Conservation (phyloP, 2,888 invertebrate genomes). For the Eupithecia tripunctaria region DNA sequence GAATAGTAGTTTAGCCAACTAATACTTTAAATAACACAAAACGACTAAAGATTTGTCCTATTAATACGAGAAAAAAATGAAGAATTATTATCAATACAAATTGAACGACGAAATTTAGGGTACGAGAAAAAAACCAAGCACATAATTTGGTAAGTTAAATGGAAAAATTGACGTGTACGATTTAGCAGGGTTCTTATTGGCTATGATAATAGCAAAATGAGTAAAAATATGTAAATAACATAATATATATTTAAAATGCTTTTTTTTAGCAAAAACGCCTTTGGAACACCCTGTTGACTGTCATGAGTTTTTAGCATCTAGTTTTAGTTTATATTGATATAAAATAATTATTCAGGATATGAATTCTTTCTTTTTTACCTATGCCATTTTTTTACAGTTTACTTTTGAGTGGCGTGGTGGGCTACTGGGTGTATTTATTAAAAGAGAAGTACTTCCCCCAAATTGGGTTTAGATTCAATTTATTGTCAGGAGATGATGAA, state of each 20-base stretch:
- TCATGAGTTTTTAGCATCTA: background rate
- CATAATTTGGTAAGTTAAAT: background rate
- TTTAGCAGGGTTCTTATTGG: background rate
- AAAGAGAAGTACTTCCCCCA: constrained; percentile 21
- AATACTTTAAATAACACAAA: too few relatives aligned
- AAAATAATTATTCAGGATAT: background rate
- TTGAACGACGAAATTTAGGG: background rate
- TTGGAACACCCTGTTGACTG: background rate
- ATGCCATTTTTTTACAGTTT: constrained; percentile 46
- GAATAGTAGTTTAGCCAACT: too few relatives aligned
- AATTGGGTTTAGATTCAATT: background rate
- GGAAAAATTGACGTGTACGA: background rate
- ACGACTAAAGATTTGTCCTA: too few relatives aligned
- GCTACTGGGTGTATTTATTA: constrained; percentile 53
- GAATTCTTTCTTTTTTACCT: background rate
- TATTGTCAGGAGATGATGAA: constrained; percentile 5
- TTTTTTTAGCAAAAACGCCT: background rate
- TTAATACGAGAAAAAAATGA: too few relatives aligned
- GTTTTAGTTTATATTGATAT: background rate
- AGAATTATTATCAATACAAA: background rate
- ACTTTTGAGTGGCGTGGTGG: constrained; percentile 49
- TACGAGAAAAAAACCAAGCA: background rate
- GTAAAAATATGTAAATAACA: background rate
- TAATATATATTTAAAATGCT: background rate
- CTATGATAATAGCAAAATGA: background rate